Evolutionary conservation across 2,888 invertebrate genomes (phyloP), one percentile per base, ranked within the genome.

Genomic region (Amiota mariae): DNA sequence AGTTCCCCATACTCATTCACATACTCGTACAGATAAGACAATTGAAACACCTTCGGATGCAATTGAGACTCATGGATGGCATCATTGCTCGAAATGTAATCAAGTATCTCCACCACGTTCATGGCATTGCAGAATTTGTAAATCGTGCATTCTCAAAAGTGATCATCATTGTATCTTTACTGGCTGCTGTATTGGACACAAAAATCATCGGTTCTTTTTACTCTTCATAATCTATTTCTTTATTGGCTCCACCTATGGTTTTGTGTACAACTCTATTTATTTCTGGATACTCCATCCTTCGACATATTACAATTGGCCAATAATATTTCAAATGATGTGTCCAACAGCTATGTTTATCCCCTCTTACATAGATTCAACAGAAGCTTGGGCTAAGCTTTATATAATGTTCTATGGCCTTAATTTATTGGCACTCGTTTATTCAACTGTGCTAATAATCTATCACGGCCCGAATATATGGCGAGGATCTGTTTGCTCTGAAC

Each of bases 131-230:
- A 91, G 92, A 4, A 91, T 91, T 6, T 99, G 98, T 89, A 91
- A 94, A 78, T 91, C 92, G 8, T 99, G 98, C 88, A 93, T 98
- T 70, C 56, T 90, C 70, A 96, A 96, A 89, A 92, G 97, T 77
- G 97, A 97, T 88, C 97, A 96, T 90, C 95, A 96, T 87, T 96
- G 98, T 87, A 93, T 94, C 78, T 98, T 97, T 88, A 94, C 95
- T 49, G 96, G 95, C 20, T 95, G 94, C 85, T 98, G 98, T 87
- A 91, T 98, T 63, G 98, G 98, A 1, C 94, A 96, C 87, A 91
- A 91, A 75, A 98, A 98, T 89, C 94, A 95, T 80, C 92, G 97
- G 85, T 97, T 95, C 89, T 98, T 97, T 85, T 90, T 96, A 67
- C 92, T 94, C 88, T 95, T 97, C 87, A 91, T 95, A 0, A 88